Evolutionary conservation across 2,888 invertebrate genomes (phyloP).

Genomic region (Pterostichus madidus): DNA sequence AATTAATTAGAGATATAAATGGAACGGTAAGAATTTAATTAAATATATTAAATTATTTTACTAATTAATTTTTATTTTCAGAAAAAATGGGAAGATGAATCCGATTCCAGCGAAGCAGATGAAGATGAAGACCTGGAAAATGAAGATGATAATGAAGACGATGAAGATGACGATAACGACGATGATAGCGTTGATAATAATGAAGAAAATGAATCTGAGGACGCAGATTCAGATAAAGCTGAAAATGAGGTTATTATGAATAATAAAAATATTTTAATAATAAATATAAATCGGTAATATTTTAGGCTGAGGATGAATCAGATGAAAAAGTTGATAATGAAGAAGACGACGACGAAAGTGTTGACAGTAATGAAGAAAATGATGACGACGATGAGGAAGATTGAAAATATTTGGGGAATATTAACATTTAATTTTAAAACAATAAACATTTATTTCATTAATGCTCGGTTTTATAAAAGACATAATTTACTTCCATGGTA

Average conservation of each 20-base stretch:
- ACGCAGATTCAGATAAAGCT: slow-evolving; percentile 54
- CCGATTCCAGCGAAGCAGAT: neutral
- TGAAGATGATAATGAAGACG: slow-evolving; percentile 70
- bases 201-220: slow-evolving; percentile 74
- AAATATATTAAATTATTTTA: no score
- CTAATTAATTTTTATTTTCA: no score
- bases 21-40: neutral
- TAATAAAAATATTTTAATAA: no score
- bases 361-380: slow-evolving; percentile 3
- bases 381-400: slow-evolving; percentile 1
- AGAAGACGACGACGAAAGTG: neutral
- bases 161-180: slow-evolving; percentile 71
- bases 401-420: neutral
- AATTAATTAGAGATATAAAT: neutral
- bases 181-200: slow-evolving; percentile 75
- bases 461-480: no score
- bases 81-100: neutral
- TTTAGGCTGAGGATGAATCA: slow-evolving; percentile 58
- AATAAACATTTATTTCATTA: no score
- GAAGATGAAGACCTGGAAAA: neutral
- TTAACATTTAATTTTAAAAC: no score
- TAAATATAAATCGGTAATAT: no score
- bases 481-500: no score
- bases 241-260: no score
- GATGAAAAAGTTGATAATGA: slow-evolving; percentile 65